Evolutionary conservation across 2,888 invertebrate species (phyloP).

Genomic region (Amiota minor): DNA sequence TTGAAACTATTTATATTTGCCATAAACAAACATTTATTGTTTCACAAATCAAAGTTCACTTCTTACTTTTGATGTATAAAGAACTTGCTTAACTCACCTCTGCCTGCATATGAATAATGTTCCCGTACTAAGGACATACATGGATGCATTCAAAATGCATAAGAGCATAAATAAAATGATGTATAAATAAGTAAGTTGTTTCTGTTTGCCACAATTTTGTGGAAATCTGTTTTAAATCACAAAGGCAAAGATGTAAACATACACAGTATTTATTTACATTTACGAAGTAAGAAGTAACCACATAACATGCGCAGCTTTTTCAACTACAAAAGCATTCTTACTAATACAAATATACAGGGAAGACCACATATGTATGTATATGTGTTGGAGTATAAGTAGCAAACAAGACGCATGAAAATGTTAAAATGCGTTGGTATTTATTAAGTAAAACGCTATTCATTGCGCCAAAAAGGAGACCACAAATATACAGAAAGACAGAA

Average conservation of each 20-base stretch:
- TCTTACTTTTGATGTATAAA: too few relatives aligned
- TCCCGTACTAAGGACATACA: not conserved
- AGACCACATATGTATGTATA: too few relatives aligned
- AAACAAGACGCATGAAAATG: too few relatives aligned
- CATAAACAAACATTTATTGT: too few relatives aligned
- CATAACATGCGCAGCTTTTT: slow-evolving; percentile 2
- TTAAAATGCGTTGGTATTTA: not conserved
- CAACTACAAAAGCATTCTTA: slow-evolving; percentile 29
- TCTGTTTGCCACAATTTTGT: slow-evolving; percentile 2
- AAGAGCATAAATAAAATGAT: not conserved
- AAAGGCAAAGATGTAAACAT: not conserved
- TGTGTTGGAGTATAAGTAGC: slow-evolving; percentile 10
- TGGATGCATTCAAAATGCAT: not conserved
- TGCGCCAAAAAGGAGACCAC: slow-evolving; percentile 6
- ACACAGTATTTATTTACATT: too few relatives aligned
- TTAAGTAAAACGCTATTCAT: not conserved
- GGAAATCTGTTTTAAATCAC: slow-evolving; percentile 26
- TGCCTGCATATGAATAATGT: too few relatives aligned
- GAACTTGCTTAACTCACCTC: too few relatives aligned
- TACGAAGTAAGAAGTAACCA: not conserved
- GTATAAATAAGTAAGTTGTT: too few relatives aligned
- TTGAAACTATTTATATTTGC: too few relatives aligned
- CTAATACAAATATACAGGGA: slow-evolving; percentile 26
- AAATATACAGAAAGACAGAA: slow-evolving; percentile 18
- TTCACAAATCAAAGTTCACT: too few relatives aligned